Conservation (phyloP, 2,888 invertebrate species). For the Cheilosia vernalis region DNA sequence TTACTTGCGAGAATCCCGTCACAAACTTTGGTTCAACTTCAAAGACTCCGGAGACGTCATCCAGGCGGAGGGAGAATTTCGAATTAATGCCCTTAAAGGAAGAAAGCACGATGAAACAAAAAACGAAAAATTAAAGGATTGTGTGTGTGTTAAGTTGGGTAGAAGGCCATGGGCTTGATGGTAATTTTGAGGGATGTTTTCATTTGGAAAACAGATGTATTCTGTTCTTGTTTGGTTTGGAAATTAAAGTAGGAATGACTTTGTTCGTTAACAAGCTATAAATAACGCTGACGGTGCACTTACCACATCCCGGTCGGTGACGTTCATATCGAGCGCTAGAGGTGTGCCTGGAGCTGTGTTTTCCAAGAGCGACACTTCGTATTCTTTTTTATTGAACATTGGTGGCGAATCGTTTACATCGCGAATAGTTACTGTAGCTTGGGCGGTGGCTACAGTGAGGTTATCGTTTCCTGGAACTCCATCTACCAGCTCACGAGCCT, state of each 20-base stretch:
- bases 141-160: slow-evolving; percentile 1
- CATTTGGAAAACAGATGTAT: slow-evolving; percentile 69
- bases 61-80: slow-evolving; percentile 90
- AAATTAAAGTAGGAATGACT: slow-evolving; percentile 39
- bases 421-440: slow-evolving; percentile 91
- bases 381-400: slow-evolving; percentile 91
- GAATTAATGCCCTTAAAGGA: slow-evolving; percentile 90
- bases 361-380: slow-evolving; percentile 91
- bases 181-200: slow-evolving; percentile 59
- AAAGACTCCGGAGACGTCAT: slow-evolving; percentile 92
- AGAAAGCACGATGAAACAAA: slow-evolving; percentile 45
- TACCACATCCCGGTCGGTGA: slow-evolving; percentile 93
- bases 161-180: slow-evolving; percentile 37
- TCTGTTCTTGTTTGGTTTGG: slow-evolving; percentile 55
- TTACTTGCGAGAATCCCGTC: slow-evolving; percentile 91
- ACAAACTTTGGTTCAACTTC: slow-evolving; percentile 92
- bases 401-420: slow-evolving; percentile 96
- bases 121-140: slow-evolving; percentile 53
- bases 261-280: slow-evolving; percentile 50
- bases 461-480: slow-evolving; percentile 88
- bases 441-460: slow-evolving; percentile 88
- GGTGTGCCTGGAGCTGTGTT: slow-evolving; percentile 92
- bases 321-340: slow-evolving; percentile 92
- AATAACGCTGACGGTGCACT: slow-evolving; percentile 48
- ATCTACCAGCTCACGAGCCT: slow-evolving; percentile 92